These are phyloP conservation scores for Mechanitis messenoides DNA, from an alignment of 2,888 invertebrate species.

Conservation along the genomic window DNA sequence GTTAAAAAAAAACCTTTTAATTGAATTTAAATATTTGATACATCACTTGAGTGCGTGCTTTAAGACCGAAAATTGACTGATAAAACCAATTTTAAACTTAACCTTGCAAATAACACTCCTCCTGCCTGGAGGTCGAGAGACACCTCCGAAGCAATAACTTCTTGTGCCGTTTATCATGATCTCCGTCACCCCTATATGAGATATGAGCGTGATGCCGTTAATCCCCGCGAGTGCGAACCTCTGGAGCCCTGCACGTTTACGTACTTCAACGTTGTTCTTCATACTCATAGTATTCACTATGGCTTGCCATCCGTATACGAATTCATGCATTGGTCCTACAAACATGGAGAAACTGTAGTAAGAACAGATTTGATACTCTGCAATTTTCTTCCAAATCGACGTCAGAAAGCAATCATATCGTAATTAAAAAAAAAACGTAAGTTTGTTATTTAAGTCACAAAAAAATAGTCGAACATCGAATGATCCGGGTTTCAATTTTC, in stretches of 20 bases:
- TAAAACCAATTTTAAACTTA: conserved; percentile 3
- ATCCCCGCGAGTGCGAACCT: conserved; percentile 70
- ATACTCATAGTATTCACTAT: conserved; percentile 73
- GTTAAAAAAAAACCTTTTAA: neutral
- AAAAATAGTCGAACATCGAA: no score
- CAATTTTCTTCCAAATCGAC: no score
- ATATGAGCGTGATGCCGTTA: conserved; percentile 66
- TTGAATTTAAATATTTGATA: no score
- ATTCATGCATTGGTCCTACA: conserved; percentile 69
- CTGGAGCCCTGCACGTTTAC: conserved; percentile 67
- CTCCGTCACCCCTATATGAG: conserved; percentile 69
- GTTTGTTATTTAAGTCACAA: no score
- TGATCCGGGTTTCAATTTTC: no score
- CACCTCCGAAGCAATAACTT: conserved; percentile 66
- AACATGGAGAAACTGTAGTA: neutral
- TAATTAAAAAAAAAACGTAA: no score
- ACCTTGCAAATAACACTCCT: conserved; percentile 69
- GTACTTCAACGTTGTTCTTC: conserved; percentile 71
- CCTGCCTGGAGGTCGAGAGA: conserved; percentile 62
- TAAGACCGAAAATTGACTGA: neutral
- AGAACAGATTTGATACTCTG: no score
- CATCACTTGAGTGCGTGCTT: neutral
- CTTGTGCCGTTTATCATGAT: conserved; percentile 71
- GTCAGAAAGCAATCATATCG: no score
- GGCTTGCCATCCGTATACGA: conserved; percentile 72